Evolutionary conservation across 2,888 invertebrate species (phyloP), one percentile per base, ranked within the genome.

Genomic region (Tenthredo distinguenda): DNA sequence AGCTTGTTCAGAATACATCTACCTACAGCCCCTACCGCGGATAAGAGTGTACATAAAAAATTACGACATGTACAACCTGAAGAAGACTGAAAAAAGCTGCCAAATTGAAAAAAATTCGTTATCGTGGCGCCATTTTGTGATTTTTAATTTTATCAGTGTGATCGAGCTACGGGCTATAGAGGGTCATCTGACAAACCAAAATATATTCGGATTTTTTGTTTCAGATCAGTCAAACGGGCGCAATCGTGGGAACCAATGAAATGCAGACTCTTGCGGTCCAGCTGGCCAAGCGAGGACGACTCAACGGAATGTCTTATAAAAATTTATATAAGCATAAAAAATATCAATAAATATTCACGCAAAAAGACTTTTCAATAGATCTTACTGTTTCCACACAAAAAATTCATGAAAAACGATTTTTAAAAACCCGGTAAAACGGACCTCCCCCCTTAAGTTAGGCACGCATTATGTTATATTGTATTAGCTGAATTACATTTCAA

Each of bases 251-350:
- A n/a, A 76, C 47, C 76, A 43, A 76, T 26, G 76, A 76, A 76
- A 76, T 76, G 5, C 50, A 76, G 76, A 50, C 76, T 76, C 76
- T 76, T 76, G 76, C 76, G 76, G 76, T 76, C 76, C 76, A 76
- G 47, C 47, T 7, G 50, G 76, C 50, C 76, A 9, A 43, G 76
- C 76, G 76, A 76, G 76, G 50, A 47, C 21, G 47, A 43, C 21
- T 76, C 76, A 76, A 76, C 47, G 76, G 21, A 47, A 47, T 76
- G 76, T 76, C 47, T 76, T 47, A 76, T 76, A 9, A 76, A 76
- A 76, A 76, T 76, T 76, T 76, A 50, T 31, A 47, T 47, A 21
- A 9, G 50, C 76, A 76, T 47, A 47, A 47, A 47, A 76, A 76
- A 76, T 76, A 76, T 76, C 76, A 76, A 76, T 76, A 47, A 76